phyloP scores from a whole-genome alignment of 1,140 invertebrate genomes.

The Holotrichia oblita region DNA sequence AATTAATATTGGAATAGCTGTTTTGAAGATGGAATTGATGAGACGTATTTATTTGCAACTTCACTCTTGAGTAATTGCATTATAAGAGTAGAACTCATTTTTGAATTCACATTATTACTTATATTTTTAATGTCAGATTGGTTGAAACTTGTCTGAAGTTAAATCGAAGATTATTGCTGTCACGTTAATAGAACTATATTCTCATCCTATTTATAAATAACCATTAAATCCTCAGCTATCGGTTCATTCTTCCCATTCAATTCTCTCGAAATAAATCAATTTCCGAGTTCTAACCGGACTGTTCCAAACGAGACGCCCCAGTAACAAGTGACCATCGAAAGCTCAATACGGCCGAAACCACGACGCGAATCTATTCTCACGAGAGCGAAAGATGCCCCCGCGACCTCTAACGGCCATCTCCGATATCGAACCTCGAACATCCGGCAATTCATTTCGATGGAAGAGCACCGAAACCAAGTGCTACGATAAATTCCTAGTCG shows the following conservation, averaged over 20 bases:
- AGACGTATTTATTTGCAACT: too few relatives aligned
- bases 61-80: too few relatives aligned
- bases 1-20: not conserved
- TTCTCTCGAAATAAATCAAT: not conserved
- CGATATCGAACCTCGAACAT: not conserved
- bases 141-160: too few relatives aligned
- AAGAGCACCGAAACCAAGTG: not conserved
- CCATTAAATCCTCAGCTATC: not conserved
- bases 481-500: conserved; percentile 37
- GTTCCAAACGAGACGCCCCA: not conserved
- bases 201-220: not conserved
- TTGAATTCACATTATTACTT: too few relatives aligned
- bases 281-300: not conserved
- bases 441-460: conserved; percentile 1
- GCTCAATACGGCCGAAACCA: not conserved
- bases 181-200: too few relatives aligned
- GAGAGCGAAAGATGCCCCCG: not conserved
- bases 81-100: too few relatives aligned
- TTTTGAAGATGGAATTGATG: not conserved
- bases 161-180: too few relatives aligned
- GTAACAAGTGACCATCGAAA: not conserved
- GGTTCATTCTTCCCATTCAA: not conserved
- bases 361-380: not conserved
- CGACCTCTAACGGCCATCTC: not conserved
- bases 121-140: too few relatives aligned